These are phyloP conservation scores for Callyntrura sp. DNA, from an alignment of 2,888 invertebrate genomes.

Conservation along the genomic window DNA sequence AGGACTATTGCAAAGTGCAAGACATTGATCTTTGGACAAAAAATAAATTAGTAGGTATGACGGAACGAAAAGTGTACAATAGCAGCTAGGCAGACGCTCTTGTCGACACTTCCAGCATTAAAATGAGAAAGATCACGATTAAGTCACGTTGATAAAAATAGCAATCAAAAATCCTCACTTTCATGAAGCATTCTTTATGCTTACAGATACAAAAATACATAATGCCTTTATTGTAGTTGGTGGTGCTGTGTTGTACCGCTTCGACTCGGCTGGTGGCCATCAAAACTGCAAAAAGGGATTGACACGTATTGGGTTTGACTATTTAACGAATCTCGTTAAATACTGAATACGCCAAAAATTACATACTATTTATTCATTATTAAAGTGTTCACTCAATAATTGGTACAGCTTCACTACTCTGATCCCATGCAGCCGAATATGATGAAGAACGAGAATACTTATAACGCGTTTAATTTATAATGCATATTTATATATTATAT, in stretches of 20 bases:
- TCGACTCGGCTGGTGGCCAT: not conserved
- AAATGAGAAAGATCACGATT: constrained; percentile 50
- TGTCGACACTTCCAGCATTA: constrained; percentile 47
- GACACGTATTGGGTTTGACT: not conserved
- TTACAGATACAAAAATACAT: not conserved
- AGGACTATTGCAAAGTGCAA: constrained; percentile 45
- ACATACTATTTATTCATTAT: not conserved
- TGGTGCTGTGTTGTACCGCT: not conserved
- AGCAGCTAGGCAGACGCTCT: constrained; percentile 11
- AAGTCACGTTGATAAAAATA: constrained; percentile 42
- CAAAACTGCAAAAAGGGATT: not conserved
- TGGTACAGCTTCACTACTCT: not conserved
- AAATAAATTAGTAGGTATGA: constrained; percentile 4
- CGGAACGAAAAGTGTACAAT: not conserved
- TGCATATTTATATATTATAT: too few relatives aligned
- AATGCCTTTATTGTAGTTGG: constrained; percentile 18
- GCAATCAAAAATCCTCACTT: constrained; percentile 30
- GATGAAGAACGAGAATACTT: not conserved
- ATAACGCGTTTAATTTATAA: not conserved
- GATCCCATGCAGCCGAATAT: not conserved
- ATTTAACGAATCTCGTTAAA: constrained; percentile 1
- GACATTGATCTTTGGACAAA: constrained; percentile 58
- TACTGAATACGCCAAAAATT: not conserved
- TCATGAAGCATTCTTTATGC: not conserved
- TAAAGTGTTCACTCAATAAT: not conserved